Base-by-base conservation (phyloP, 2,113 vertebrate genomes). In the Tursiops truncatus region DNA sequence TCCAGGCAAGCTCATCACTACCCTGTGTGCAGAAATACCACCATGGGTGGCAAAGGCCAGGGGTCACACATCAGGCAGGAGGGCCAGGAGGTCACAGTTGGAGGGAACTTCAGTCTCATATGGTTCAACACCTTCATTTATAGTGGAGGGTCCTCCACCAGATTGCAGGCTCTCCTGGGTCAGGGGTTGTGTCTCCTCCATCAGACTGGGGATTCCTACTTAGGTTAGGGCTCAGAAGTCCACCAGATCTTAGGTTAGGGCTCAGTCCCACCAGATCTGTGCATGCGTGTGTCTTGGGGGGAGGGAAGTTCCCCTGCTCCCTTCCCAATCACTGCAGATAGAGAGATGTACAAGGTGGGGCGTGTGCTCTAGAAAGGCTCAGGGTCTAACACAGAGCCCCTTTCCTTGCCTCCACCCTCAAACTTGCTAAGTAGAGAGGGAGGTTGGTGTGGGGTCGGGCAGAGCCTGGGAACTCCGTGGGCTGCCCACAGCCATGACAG, bases 381-480 rank as follows among this genome's bases (percentile, higher is more conserved):
- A 53, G 41, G 60, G 71, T 91, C 89, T n/a, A 67, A 86, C 15
- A 60, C 60, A 20, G 50, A 58, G 63, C 44, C n/a, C 67, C 23
- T 38, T 63, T 83, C 80, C 79, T 53, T 63, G 56, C 36, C 58
- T 44, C 81, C 74, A 60, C 15, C 82, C 91, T 87, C 62, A 73
- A 11, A 31, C 53, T 90, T 62, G 44, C 73, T 56, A 38, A 89
- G 62, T 53, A 28, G 84, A 94, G 68, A 87, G 12, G 71, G 83
- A 94, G 70, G 63, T 65, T 92, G 67, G 92, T 41, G 76, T 41
- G 53, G 80, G 95, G 86, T 96, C 63, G 8, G 74, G 14, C 89
- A 94, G 97, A 94, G 97, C 97, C 98, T 98, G 98, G 97, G 98
- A 98, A 97, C 91, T 96, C 96, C 2, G 95, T 96, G 95, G 96